Conservation (phyloP, 2,113 vertebrate genomes). For the Fregetta grallaria region DNA sequence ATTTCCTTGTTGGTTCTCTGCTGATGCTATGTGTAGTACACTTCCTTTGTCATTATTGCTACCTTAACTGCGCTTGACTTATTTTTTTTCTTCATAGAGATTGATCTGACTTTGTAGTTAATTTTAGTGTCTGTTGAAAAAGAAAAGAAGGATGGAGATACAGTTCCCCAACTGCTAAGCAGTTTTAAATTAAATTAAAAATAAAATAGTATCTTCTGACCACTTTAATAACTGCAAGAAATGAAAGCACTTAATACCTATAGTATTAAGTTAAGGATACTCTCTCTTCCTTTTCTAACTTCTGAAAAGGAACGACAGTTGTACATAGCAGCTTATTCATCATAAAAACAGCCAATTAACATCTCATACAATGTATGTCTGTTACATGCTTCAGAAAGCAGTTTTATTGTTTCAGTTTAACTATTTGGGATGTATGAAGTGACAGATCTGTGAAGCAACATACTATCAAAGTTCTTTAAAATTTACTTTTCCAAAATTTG, state of each 20-base stretch:
- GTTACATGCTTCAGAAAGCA: neutral
- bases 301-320: neutral
- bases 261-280: neutral
- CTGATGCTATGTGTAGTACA: neutral
- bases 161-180: neutral
- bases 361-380: neutral
- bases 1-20: neutral
- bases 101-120: neutral
- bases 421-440: neutral
- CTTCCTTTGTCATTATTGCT: neutral
- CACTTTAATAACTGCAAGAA: neutral
- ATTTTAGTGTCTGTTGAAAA: neutral
- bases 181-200: neutral
- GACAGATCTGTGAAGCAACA: neutral
- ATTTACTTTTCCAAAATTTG: neutral
- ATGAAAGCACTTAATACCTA: neutral
- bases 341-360: neutral
- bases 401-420: neutral
- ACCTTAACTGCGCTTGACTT: neutral
- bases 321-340: neutral
- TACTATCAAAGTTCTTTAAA: neutral
- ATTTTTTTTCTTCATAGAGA: neutral
- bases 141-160: neutral
- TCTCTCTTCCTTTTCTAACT: neutral
- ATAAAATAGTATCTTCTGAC: neutral